phyloP scores from a whole-genome alignment of 2,113 vertebrate species.

The Corythornis madagascariensis region DNA sequence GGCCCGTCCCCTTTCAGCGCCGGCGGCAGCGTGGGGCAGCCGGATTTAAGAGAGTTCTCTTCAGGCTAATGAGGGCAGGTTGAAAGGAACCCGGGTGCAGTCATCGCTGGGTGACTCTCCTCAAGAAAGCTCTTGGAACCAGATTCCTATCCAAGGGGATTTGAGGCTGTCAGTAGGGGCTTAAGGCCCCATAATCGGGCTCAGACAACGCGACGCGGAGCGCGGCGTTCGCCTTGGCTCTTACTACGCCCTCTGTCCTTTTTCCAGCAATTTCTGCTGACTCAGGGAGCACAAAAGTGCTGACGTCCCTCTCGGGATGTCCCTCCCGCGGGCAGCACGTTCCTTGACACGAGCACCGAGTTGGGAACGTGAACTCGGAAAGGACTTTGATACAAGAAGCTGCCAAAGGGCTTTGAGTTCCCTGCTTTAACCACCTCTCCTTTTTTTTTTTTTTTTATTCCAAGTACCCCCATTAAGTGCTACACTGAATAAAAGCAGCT shows the following conservation, averaged over 20 bases:
- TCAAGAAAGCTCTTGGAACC: neutral
- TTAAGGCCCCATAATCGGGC: conserved; percentile 13
- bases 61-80: neutral
- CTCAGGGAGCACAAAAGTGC: neutral
- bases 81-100: neutral
- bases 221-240: rapidly evolving
- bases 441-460: neutral
- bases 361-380: neutral
- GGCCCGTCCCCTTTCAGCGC: neutral
- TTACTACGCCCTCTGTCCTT: neutral
- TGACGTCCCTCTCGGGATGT: neutral
- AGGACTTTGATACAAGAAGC: neutral
- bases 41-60: neutral
- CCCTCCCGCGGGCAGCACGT: neutral
- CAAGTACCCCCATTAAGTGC: neutral
- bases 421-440: neutral
- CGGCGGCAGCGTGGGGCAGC: neutral
- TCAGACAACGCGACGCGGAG: neutral
- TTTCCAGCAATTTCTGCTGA: conserved; percentile 44
- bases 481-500: conserved; percentile 47
- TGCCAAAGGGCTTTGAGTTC: neutral
- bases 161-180: conserved; percentile 33
- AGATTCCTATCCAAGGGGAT: conserved; percentile 51
- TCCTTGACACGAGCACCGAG: neutral
- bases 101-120: neutral